A percentile compares a stretch with the other conserved stretches of the same genome.
Evolutionary conservation across 2,888 invertebrate species (phyloP).

Genomic region (Mantis religiosa): DNA sequence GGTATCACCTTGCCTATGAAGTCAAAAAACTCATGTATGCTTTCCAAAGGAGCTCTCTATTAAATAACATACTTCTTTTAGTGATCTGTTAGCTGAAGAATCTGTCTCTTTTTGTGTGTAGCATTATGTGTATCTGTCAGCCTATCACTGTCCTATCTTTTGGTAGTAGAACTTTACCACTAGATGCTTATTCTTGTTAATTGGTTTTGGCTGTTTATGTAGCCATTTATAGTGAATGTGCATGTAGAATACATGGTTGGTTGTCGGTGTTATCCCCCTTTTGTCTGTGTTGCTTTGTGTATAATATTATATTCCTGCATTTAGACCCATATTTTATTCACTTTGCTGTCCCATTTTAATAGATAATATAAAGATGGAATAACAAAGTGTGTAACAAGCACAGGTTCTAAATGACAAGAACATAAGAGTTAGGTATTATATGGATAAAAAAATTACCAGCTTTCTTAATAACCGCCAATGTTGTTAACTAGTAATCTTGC

Average conservation of each 20-base stretch:
- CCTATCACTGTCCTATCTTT: constrained; percentile 1
- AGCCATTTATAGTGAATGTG: background rate
- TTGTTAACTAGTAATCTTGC: background rate
- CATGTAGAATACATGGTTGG: constrained; percentile 5
- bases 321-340: background rate
- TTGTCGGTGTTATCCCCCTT: background rate
- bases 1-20: constrained; percentile 99
- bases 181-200: background rate
- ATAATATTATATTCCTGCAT: background rate
- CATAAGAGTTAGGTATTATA: background rate
- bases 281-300: constrained; percentile 4
- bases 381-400: background rate
- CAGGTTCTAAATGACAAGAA: background rate
- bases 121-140: constrained; percentile 3
- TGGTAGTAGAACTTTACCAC: background rate
- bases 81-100: constrained; percentile 15
- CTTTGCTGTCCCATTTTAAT: background rate
- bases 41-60: constrained; percentile 34
- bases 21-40: constrained; percentile 99
- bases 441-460: background rate
- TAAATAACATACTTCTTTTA: constrained; percentile 24
- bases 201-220: background rate
- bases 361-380: background rate
- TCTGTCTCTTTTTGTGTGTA: constrained; percentile 5
- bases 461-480: background rate